A percentile compares a stretch with the other conserved stretches of the same genome.
Evolutionary conservation across 2,113 vertebrate genomes (phyloP).

Genomic region (Otis tarda): DNA sequence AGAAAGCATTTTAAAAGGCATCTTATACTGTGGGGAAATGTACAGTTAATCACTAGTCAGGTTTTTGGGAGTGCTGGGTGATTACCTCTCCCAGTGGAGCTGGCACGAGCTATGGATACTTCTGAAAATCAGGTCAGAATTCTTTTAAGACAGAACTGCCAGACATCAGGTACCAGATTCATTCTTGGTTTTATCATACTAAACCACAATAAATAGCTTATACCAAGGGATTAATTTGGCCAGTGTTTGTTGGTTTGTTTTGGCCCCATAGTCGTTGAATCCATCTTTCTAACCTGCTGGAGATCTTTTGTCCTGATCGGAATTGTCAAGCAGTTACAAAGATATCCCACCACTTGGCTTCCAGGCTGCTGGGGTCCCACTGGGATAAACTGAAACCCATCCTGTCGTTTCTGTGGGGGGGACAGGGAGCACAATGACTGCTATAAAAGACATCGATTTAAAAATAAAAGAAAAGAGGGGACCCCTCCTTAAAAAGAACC

Average conservation of each 20-base stretch:
- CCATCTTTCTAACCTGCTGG: constrained; percentile 48
- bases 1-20: not conserved
- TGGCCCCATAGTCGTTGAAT: not conserved
- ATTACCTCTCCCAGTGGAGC: not conserved
- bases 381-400: constrained; percentile 66
- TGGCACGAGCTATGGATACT: not conserved
- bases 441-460: constrained; percentile 61
- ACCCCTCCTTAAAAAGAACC: constrained; percentile 48
- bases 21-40: not conserved
- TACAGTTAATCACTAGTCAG: not conserved
- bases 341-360: constrained; percentile 52
- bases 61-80: not conserved
- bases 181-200: not conserved
- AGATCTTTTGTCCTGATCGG: constrained; percentile 45
- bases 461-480: constrained; percentile 40
- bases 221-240: not conserved
- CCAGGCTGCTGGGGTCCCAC: constrained; percentile 50
- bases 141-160: not conserved
- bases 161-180: not conserved
- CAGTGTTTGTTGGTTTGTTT: not conserved
- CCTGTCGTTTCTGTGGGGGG: constrained; percentile 35
- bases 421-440: constrained; percentile 47
- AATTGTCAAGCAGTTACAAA: constrained; percentile 58
- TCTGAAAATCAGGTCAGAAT: not conserved
- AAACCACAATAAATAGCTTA: not conserved